Evolutionary conservation across 2,888 invertebrate species (phyloP).

Genomic region (Boloria selene): DNA sequence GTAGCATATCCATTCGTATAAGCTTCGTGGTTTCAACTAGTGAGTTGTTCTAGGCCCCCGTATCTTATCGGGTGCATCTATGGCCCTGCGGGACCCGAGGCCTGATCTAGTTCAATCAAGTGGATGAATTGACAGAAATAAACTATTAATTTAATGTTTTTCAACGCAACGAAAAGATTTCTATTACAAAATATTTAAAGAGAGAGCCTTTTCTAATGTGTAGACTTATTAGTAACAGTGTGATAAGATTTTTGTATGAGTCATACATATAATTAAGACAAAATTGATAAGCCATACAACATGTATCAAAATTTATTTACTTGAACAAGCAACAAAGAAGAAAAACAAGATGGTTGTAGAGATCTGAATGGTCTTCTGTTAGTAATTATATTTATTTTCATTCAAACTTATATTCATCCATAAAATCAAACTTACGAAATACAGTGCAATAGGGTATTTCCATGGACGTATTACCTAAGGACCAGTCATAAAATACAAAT

Average conservation of each 20-base stretch:
- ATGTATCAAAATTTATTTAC: too few species aligned
- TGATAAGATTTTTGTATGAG: too few species aligned
- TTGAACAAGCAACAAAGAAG: too few species aligned
- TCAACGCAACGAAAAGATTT: background rate
- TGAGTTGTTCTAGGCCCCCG: conserved; percentile 50
- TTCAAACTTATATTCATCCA: too few species aligned
- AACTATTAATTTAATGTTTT: conserved; percentile 12
- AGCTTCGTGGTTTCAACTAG: conserved; percentile 13
- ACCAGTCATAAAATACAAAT: too few species aligned
- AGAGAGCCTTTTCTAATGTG: background rate
- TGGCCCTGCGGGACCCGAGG: conserved; percentile 31
- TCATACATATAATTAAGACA: too few species aligned
- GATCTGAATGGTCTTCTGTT: too few species aligned
- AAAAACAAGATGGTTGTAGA: too few species aligned
- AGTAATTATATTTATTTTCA: too few species aligned
- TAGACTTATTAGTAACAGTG: background rate
- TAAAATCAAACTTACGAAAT: background rate
- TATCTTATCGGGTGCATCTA: conserved; percentile 48
- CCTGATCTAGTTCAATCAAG: conserved; percentile 30
- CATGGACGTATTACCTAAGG: too few species aligned
- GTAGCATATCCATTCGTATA: conserved; percentile 9
- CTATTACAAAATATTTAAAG: background rate
- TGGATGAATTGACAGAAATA: conserved; percentile 37
- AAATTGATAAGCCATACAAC: too few species aligned
- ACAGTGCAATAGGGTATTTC: background rate